Base-by-base conservation (phyloP, 1,140 invertebrate species). In the Neodiprion lecontei region DNA sequence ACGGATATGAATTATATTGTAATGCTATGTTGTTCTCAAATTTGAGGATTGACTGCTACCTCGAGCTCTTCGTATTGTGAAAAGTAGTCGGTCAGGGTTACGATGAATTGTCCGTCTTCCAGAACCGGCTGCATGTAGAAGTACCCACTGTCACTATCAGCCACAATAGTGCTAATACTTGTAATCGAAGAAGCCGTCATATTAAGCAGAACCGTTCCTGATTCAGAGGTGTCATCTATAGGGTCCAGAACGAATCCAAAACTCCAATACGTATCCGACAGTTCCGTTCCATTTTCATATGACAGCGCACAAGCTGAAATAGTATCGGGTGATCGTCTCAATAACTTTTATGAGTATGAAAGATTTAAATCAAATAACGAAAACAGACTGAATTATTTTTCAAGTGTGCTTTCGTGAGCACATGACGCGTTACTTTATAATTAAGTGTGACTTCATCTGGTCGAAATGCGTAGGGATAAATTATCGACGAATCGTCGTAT, bases 11-110 rank as follows among this genome's bases (percentile, higher is more conserved):
- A 40, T 40, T 40, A 40, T 5, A 40, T 40, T 5, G 28, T 40
- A 40, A 40, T 40, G 28, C 28, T 40, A 40, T 40, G 28, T 40
- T 40, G 28, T 40, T 40, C 5, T 40, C 28, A 40, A 40, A 40
- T 40, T 40, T 40, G 28, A 40, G 28, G 28, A 40, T 40, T 40
- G n/a, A 61, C 53, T 14, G 53, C n/a, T 61, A 61, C 53, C 53
- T 61, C 53, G n/a, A 61, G 53, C 8, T 61, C 53, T 61, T 61
- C 53, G 53, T 61, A 61, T 61, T 61, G 53, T 17, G 53, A 14
- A 17, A 61, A 61, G n/a, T 61, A 61, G 53, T 61, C 53, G n/a
- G 11, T 61, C 53, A 61, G n/a, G n/a, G 53, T 61, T 61, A 61
- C 11, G 53, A 9, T 61, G n/a, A 61, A 61, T 4, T 14, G 11